Evolutionary conservation across 2,113 vertebrate species (phyloP).

Genomic region (Syrrhaptes paradoxus): DNA sequence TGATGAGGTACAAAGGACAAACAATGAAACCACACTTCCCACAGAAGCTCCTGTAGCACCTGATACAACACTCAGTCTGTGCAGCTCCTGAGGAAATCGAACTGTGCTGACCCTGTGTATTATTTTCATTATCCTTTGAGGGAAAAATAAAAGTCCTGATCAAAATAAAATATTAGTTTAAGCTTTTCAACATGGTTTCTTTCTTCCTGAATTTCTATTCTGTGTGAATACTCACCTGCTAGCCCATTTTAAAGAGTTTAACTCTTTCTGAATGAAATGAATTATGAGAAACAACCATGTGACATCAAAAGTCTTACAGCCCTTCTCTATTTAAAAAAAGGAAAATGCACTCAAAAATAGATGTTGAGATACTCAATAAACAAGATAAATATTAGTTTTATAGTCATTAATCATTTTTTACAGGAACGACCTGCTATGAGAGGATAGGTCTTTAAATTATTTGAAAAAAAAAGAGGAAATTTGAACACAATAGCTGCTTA

Average conservation of each 20-base stretch:
- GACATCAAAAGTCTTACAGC: not conserved
- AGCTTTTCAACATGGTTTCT: not conserved
- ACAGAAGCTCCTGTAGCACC: not conserved
- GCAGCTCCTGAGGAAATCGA: not conserved
- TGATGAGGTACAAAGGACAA: not conserved
- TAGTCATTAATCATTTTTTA: not conserved
- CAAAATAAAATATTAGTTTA: slow-evolving; percentile 11
- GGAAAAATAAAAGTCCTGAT: not conserved
- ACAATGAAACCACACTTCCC: not conserved
- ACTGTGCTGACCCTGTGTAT: not conserved
- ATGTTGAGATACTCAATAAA: not conserved
- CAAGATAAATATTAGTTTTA: not conserved
- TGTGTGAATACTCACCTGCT: not conserved
- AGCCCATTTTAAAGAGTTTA: not conserved
- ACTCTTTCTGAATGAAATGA: not conserved
- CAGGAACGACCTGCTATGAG: not conserved
- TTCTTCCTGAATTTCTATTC: not conserved
- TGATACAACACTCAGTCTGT: not conserved
- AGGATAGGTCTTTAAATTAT: not conserved
- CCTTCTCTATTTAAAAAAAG: not conserved
- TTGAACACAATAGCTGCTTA: not conserved
- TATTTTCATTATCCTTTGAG: not conserved
- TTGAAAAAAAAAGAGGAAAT: not conserved
- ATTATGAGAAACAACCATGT: not conserved
- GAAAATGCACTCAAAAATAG: not conserved